Evolutionary conservation across 1,140 invertebrate species (phyloP).

Genomic region (Mizuhopecten yessoensis): DNA sequence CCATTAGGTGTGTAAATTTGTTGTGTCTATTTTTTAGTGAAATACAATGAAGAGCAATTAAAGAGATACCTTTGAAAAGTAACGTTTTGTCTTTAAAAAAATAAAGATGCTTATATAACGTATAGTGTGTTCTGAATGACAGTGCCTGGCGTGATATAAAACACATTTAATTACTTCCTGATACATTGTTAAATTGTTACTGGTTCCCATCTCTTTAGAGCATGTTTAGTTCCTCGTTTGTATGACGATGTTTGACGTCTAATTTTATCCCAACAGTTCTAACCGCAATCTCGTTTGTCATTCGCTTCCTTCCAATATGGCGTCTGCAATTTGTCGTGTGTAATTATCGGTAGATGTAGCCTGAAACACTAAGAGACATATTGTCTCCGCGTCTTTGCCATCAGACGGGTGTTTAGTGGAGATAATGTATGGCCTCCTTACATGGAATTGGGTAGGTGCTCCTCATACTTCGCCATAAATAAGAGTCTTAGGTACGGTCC

Average conservation of each 20-base stretch:
- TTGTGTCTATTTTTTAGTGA: too few species aligned
- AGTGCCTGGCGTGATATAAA: not conserved
- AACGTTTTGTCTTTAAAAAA: not conserved
- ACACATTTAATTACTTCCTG: not conserved
- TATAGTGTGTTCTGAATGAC: not conserved
- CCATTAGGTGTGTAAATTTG: too few species aligned
- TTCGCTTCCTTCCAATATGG: not conserved
- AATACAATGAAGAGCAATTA: too few species aligned
- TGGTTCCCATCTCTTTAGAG: not conserved
- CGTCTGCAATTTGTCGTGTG: not conserved
- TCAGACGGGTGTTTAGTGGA: slow-evolving; percentile 26
- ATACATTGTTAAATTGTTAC: not conserved
- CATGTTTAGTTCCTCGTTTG: not conserved
- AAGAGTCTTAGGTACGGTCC: slow-evolving; percentile 7
- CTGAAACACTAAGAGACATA: not conserved
- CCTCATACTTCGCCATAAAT: slow-evolving; percentile 10
- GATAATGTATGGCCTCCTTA: not conserved
- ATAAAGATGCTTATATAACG: not conserved
- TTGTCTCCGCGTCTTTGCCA: not conserved
- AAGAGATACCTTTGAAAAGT: not conserved
- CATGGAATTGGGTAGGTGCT: slow-evolving; percentile 31
- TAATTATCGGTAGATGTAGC: not conserved
- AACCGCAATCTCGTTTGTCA: slow-evolving; percentile 31
- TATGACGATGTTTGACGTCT: not conserved
- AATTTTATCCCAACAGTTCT: not conserved